Base-by-base conservation (phyloP, 2,113 vertebrate genomes). In the Grammomys dolichurus region DNA sequence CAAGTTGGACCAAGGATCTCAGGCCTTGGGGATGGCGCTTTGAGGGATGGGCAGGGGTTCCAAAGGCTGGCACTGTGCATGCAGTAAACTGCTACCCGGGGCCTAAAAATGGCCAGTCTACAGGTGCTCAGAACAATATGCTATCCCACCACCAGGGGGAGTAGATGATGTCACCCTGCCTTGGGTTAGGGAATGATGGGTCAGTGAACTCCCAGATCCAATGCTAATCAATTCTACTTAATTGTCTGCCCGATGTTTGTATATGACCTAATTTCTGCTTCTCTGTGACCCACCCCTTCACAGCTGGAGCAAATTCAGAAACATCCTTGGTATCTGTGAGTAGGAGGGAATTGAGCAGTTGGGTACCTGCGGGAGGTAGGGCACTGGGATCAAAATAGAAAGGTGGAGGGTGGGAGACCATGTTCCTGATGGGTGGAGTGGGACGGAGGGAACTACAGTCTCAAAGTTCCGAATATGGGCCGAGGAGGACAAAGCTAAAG, bases 251-350 rank as follows among this genome's bases (percentile, higher is more conserved):
- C 46, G 2, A 40, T 81, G 40, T 86, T 72, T 93, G 60, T 60
- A 19, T 28, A 2, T 2, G 3, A 48, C 77, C 96, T 98, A 72
- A 97, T 28, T 87, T 73, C 56, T 92, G 91, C 91, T 85, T 91
- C 63, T 95, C 90, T 91, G 12, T 17, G 11, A 82, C 78, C 48
- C 20, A 19, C 26, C 54, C 22, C 72, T 24, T 63, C 97, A 97
- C 98, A 99, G 99, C 98, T 99, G 98, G 99, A 99, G 96, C 99
- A 99, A 97, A 99, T 99, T 97, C 99, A 99, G 98, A 99, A 99
- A 97, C 99, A 99, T 70, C 98, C 99, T 95, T 99, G 99, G 99
- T 99, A 99, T 98, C 98, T 98, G 99, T 99, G 98, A 99, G 99
- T 99, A 98, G 51, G 67, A 67, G 90, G 72, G 13, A n/a, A 26